A percentile compares a stretch with the other conserved stretches of the same genome.
Evolutionary conservation across 2,888 invertebrate species (phyloP).

Genomic region (Piscicola geometra): DNA sequence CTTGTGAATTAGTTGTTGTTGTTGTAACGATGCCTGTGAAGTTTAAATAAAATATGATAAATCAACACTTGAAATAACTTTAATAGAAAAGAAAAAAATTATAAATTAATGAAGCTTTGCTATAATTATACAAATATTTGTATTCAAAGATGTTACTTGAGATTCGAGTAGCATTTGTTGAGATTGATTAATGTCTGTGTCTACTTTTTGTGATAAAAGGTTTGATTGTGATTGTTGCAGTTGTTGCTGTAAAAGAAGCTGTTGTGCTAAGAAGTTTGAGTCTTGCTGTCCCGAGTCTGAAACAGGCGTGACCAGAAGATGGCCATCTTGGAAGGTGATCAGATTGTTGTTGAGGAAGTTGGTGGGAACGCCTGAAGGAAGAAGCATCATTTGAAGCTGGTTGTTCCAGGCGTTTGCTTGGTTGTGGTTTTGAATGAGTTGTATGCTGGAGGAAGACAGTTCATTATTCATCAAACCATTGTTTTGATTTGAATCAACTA

Average conservation of each 20-base stretch:
- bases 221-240: constrained; percentile 18
- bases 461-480: constrained; percentile 13
- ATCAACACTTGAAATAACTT: too few species aligned
- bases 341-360: constrained; percentile 34
- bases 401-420: constrained; percentile 31
- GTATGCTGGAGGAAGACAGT: constrained; percentile 21
- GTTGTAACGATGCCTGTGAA: constrained; percentile 1
- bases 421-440: constrained; percentile 31
- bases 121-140: too few species aligned
- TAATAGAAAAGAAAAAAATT: too few species aligned
- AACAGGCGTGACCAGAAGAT: constrained; percentile 33
- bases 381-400: constrained; percentile 38
- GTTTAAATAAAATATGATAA: neutral
- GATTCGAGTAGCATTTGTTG: constrained; percentile 29
- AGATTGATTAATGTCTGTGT: constrained; percentile 17
- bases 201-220: constrained; percentile 21
- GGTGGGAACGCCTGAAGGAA: constrained; percentile 32
- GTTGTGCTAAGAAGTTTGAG: neutral
- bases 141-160: too few species aligned
- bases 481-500: constrained; percentile 28
- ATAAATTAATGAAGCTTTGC: too few species aligned
- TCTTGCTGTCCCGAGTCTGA: constrained; percentile 28
- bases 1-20: constrained; percentile 20
- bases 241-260: constrained; percentile 22
- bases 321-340: constrained; percentile 33